Percentiles rank a stretch among this genome's conserved stretches.
Conservation (phyloP, 1,140 invertebrate genomes). For the Lordiphosa clarofinis region DNA sequence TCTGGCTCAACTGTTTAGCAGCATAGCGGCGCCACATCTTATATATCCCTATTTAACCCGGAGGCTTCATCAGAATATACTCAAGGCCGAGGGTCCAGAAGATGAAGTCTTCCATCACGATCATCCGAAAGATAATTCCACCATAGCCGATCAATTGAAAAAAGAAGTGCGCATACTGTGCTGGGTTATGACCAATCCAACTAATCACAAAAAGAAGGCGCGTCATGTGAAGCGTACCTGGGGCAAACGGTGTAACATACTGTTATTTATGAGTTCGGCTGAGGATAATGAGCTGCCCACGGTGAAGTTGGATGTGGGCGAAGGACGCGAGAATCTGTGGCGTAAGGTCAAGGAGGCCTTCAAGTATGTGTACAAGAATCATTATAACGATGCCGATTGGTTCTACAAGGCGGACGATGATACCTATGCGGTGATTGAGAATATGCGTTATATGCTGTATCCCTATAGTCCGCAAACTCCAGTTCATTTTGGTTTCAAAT, state of each 20-base stretch:
- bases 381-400: slow-evolving; percentile 92
- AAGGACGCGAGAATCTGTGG: slow-evolving; percentile 94
- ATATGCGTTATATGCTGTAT: slow-evolving; percentile 92
- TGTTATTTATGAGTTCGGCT: slow-evolving; percentile 92
- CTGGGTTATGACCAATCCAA: slow-evolving; percentile 45
- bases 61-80: slow-evolving; percentile 2
- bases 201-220: slow-evolving; percentile 35
- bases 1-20: slow-evolving; percentile 19
- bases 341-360: slow-evolving; percentile 96
- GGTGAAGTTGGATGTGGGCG: slow-evolving; percentile 86
- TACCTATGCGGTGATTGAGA: slow-evolving; percentile 95
- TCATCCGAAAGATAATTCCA: slow-evolving; percentile 29
- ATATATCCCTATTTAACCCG: slow-evolving; percentile 26
- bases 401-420: slow-evolving; percentile 97
- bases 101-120: slow-evolving; percentile 25
- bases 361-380: slow-evolving; percentile 90
- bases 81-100: background rate
- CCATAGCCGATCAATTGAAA: slow-evolving; percentile 33
- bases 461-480: slow-evolving; percentile 85
- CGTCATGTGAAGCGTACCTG: slow-evolving; percentile 91
- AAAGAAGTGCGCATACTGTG: slow-evolving; percentile 41
- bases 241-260: slow-evolving; percentile 94
- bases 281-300: slow-evolving; percentile 85
- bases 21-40: slow-evolving; percentile 6
- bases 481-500: slow-evolving; percentile 92